phyloP scores from a whole-genome alignment of 2,888 invertebrate species.

The Stenolophus ochropezus region DNA sequence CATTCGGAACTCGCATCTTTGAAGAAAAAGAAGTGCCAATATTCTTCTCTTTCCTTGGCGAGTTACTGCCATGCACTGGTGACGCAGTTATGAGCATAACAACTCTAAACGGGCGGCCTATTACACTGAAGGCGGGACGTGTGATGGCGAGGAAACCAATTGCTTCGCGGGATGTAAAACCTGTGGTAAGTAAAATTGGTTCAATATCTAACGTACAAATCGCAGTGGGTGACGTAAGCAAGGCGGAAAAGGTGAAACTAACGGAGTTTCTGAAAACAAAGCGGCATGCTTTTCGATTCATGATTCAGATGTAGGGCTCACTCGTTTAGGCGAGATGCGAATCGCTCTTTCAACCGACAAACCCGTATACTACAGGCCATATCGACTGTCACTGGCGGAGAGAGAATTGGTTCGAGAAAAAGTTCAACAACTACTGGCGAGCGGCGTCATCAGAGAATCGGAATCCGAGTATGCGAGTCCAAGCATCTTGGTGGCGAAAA shows the following conservation, averaged over 20 bases:
- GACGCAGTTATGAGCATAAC: background rate
- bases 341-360: background rate
- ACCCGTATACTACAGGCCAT: slow-evolving; percentile 58
- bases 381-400: slow-evolving; percentile 61
- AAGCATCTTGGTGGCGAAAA: slow-evolving; percentile 61
- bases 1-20: background rate
- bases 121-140: background rate
- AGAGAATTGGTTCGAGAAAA: background rate
- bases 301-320: slow-evolving; percentile 43
- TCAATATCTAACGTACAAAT: background rate
- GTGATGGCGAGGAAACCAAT: slow-evolving; percentile 6
- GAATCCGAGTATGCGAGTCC: slow-evolving; percentile 23
- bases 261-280: background rate
- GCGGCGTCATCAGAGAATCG: background rate
- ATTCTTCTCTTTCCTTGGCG: background rate
- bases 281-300: slow-evolving; percentile 28
- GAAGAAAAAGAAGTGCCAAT: background rate
- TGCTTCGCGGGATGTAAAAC: background rate
- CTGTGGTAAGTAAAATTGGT: background rate
- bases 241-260: background rate
- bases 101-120: background rate
- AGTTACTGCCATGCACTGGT: background rate
- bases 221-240: background rate
- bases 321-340: slow-evolving; percentile 44
- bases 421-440: background rate